Base-by-base conservation (phyloP, 2,797 vertebrate genomes). In the Anomalospiza imberbis region DNA sequence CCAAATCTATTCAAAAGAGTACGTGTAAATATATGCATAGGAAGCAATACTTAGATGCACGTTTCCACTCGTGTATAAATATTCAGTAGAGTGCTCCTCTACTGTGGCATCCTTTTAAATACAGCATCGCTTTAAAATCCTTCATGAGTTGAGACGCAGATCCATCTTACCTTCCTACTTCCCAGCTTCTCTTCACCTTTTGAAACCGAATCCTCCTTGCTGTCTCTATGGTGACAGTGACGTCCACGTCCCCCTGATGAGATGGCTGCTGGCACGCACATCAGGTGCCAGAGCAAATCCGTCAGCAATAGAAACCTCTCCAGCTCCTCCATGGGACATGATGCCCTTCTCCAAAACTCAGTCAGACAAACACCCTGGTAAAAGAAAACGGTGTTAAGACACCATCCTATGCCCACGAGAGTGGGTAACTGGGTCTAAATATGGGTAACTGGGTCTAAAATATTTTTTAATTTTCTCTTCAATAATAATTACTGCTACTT, bases 221-320 rank as follows among this genome's bases (percentile, higher is more conserved):
- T 73, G 96, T 98, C 97, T 97, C 98, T 97, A 98, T 97, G 95
- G 98, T 70, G 97, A 98, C 94, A 90, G 85, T 94, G 94, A 97
- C 92, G 87, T 95, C 65, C 95, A 48, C 15, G 4, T 95, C 81
- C 62, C 83, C 48, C 44, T 4, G 5, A 67, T n/a, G 67, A 84
- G 73, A 88, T 7, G 44, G 68, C 55, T 93, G 78, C 93, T 86
- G 76, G 73, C 73, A 77, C 0, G 2, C 31, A 20, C 63, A 18
- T 63, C 72, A 94, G 71, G 42, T 91, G 82, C 54, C 55, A 82
- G 68, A 85, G 71, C 6, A 7, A 32, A 91, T 81, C 94, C 1
- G 0, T 71, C 45, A 57, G 61, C 50, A 34, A 34, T 2, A 31
- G 76, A 94, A 89, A 42, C 54, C 48, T 82, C 71, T 92, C 44